Evolutionary conservation across 2,113 vertebrate genomes (phyloP), one percentile per base, ranked within the genome.

Genomic region (Cettia cetti): DNA sequence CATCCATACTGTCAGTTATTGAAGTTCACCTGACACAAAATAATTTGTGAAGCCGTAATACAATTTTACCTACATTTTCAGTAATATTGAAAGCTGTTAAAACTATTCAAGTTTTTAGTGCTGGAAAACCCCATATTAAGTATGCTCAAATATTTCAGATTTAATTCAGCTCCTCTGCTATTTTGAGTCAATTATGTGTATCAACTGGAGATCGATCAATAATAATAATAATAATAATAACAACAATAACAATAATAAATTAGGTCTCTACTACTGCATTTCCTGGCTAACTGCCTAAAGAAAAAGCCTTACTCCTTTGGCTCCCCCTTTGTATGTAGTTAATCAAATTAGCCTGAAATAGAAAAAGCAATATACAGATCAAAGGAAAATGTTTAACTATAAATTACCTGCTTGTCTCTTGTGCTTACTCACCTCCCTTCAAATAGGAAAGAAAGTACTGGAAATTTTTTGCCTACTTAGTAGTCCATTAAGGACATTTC

Each of bases 351-450:
- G 50, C 45, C 94, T 6, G 13, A 97, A 96, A 94, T 81, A 95
- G 76, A 94, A 95, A 96, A 96, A 86, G 50, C 39, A 33, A 92
- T 96, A 93, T 60, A 91, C 65, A 89, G 65, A 97, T 94, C 80
- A 96, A 97, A 96, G 33, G 70, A 91, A 96, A 97, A 96, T 89
- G 26, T 95, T 97, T 95, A 96, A 96, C 74, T 91, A 78, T 93
- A 92, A 96, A 95, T 96, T 92, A 95, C 59, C 53, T 68, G 4
- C 7, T 70, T 45, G 37, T 90, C 64, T 95, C 59, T 85, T 85
- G 76, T 84, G 44, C 76, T 92, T 60, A 59, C 39, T 83, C 37
- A 49, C 64, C 15, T 95, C 39, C 16, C 26, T 86, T 90, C 75
- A 89, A 81, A 63, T 8, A 81, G 15, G 30, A 92, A 84, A 88